phyloP scores from a whole-genome alignment of 2,113 vertebrate genomes.

The Oxygymnocypris stewartii region DNA sequence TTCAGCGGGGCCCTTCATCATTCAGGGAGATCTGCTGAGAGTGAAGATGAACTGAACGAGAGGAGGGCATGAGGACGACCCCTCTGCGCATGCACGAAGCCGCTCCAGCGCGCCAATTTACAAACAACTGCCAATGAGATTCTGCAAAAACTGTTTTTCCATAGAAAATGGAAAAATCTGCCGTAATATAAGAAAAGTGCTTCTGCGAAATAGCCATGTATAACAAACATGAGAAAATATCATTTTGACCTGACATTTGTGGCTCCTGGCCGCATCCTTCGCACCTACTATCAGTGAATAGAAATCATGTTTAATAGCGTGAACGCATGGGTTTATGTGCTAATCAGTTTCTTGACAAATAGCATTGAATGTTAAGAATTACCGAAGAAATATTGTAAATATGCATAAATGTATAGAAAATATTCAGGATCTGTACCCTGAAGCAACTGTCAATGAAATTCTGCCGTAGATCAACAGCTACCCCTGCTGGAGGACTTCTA shows the following conservation, averaged over 20 bases:
- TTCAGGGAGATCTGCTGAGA: not conserved
- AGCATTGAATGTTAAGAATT: constrained; percentile 16
- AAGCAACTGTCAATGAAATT: not conserved
- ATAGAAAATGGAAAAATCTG: not conserved
- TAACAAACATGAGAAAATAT: constrained; percentile 7
- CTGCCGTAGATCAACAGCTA: constrained; percentile 72
- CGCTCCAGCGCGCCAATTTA: not conserved
- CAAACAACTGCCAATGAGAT: constrained; percentile 22
- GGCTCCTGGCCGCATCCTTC: constrained; percentile 9
- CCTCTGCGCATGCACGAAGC: not conserved
- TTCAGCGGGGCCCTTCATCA: not conserved
- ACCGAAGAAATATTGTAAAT: not conserved
- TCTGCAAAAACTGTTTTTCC: constrained; percentile 26
- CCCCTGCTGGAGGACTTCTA: constrained; percentile 70
- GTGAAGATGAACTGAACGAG: not conserved
- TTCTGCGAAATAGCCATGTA: constrained; percentile 1
- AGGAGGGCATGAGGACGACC: not conserved
- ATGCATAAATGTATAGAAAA: not conserved
- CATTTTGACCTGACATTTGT: constrained; percentile 17
- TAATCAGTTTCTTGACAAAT: constrained; percentile 1
- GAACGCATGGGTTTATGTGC: constrained; percentile 13
- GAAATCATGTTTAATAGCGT: constrained; percentile 24
- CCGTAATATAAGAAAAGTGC: not conserved
- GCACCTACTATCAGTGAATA: not conserved
- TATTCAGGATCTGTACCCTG: not conserved